phyloP scores from a whole-genome alignment of 2,888 invertebrate species.

The Patella caerulea region DNA sequence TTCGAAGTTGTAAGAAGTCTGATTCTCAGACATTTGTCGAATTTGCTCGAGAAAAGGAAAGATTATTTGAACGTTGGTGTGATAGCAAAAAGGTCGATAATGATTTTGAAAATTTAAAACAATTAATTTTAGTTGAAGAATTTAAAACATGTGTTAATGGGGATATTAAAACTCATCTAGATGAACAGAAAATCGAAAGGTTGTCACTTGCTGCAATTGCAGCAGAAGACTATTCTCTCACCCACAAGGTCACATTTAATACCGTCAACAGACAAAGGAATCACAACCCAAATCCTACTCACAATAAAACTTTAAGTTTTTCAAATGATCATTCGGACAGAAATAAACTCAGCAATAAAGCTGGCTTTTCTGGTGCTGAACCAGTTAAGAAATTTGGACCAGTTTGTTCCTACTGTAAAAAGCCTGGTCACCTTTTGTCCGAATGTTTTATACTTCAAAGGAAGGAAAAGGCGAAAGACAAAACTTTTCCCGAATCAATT shows the following conservation, averaged over 20 bases:
- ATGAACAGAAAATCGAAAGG: conserved; percentile 21
- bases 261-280: too few relatives aligned
- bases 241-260: background rate
- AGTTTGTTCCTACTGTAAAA: conserved; percentile 26
- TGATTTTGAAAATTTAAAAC: conserved; percentile 20
- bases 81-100: background rate
- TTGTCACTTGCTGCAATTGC: conserved; percentile 21
- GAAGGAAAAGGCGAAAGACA: conserved; percentile 14
- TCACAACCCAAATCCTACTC: too few relatives aligned
- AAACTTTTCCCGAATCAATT: background rate
- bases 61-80: conserved; percentile 19
- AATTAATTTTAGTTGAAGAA: conserved; percentile 24
- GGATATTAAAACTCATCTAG: conserved; percentile 22
- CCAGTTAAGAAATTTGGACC: background rate
- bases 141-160: conserved; percentile 22
- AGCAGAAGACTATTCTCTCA: conserved; percentile 20
- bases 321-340: too few relatives aligned
- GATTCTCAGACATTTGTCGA: conserved; percentile 33
- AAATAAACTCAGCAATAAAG: too few relatives aligned
- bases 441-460: conserved; percentile 30
- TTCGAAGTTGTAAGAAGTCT: conserved; percentile 28
- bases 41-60: conserved; percentile 34
- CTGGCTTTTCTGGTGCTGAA: too few relatives aligned
- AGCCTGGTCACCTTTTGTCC: conserved; percentile 25
- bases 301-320: too few relatives aligned